Evolutionary conservation across 1,140 invertebrate genomes (phyloP).

Genomic region (Euwallacea similis): DNA sequence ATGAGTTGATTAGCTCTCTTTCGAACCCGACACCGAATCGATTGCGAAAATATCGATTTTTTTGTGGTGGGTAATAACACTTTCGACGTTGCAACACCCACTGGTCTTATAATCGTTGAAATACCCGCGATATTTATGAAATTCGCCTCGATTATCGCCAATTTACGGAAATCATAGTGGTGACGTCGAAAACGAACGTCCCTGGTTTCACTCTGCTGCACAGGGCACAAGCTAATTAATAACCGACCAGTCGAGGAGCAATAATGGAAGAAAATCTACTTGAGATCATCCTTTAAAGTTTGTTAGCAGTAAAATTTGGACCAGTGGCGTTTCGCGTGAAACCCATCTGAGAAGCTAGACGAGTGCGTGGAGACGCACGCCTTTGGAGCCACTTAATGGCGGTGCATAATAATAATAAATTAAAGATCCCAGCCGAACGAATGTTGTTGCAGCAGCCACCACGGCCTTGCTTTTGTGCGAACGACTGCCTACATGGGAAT

Average conservation of each 20-base stretch:
- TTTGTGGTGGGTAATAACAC: neutral
- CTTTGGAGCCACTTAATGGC: neutral
- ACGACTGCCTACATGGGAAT: slow-evolving; percentile 6
- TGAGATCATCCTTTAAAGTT: neutral
- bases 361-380: too few relatives aligned
- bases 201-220: neutral
- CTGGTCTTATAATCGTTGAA: neutral
- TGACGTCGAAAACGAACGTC: neutral
- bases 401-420: slow-evolving; percentile 11
- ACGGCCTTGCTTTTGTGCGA: slow-evolving; percentile 8
- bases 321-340: too few relatives aligned
- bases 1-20: neutral
- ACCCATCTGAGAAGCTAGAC: too few relatives aligned
- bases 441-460: slow-evolving; percentile 6
- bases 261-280: neutral
- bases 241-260: neutral
- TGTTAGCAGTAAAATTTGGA: too few relatives aligned
- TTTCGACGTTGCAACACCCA: slow-evolving; percentile 3
- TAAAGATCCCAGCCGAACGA: slow-evolving; percentile 8
- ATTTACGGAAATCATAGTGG: neutral
- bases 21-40: neutral
- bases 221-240: neutral
- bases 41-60: slow-evolving; percentile 5
- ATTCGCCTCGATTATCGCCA: neutral
- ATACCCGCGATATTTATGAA: neutral